phyloP scores from a whole-genome alignment of 2,797 vertebrate species.

The Chrosomus eos region DNA sequence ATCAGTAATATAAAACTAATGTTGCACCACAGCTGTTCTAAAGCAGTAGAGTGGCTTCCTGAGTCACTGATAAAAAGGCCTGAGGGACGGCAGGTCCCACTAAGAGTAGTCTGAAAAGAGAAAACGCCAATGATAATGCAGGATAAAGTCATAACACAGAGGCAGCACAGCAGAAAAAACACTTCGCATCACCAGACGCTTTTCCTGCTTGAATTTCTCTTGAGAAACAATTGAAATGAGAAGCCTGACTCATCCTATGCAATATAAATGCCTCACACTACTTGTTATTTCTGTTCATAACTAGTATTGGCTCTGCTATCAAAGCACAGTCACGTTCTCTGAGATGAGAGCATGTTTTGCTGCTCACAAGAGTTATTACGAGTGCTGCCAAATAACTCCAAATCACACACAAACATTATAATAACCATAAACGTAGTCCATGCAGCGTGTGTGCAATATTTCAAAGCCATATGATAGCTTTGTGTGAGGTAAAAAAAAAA shows the following conservation, averaged over 20 bases:
- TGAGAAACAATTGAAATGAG: neutral
- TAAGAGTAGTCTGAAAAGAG: constrained; percentile 16
- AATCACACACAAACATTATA: neutral
- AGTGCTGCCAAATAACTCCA: neutral
- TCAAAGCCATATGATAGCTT: neutral
- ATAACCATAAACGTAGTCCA: neutral
- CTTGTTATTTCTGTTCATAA: neutral
- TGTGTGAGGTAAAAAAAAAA: neutral
- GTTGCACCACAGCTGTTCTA: constrained; percentile 30
- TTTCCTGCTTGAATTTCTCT: neutral
- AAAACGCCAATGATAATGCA: constrained; percentile 16
- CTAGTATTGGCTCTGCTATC: neutral
- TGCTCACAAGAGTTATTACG: neutral
- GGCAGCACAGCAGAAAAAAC: neutral
- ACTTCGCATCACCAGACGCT: neutral
- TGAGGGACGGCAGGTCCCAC: neutral
- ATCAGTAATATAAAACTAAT: constrained; percentile 41
- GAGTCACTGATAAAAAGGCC: constrained; percentile 19
- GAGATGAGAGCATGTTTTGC: neutral
- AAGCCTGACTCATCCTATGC: neutral
- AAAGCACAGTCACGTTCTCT: constrained; percentile 14
- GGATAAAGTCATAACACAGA: neutral
- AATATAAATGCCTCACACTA: neutral
- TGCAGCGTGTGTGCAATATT: neutral
- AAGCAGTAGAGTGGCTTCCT: constrained; percentile 42